Evolutionary conservation across 1,140 invertebrate species (phyloP).

Genomic region (Brachionus koreanus): DNA sequence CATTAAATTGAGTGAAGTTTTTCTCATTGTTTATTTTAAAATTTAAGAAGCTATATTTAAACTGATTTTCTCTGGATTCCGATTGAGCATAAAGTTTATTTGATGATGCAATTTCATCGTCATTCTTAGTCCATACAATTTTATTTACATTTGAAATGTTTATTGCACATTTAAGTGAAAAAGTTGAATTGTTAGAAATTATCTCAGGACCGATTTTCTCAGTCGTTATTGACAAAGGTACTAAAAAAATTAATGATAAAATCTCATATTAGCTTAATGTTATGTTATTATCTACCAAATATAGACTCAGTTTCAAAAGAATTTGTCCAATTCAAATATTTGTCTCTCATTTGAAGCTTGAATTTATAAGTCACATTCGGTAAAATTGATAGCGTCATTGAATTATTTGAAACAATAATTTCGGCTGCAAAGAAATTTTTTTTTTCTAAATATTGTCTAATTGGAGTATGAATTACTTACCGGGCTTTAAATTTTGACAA

Average conservation of each 20-base stretch:
- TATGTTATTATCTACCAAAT: not conserved
- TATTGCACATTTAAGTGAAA: not conserved
- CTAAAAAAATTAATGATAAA: not conserved
- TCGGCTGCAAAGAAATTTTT: not conserved
- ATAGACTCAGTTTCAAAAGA: not conserved
- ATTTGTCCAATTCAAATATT: conserved; percentile 35
- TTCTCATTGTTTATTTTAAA: not conserved
- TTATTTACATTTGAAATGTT: not conserved
- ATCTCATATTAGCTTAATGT: not conserved
- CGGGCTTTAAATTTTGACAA: conserved; percentile 9
- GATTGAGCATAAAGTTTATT: not conserved
- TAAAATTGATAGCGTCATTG: not conserved
- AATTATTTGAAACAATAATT: not conserved
- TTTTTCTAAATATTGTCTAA: not conserved
- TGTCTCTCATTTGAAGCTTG: conserved; percentile 27
- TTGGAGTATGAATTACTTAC: not conserved
- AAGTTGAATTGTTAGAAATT: not conserved
- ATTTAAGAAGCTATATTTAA: not conserved
- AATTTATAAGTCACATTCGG: conserved; percentile 33
- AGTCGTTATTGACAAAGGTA: not conserved
- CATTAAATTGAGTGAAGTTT: not conserved
- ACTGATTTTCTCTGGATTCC: not conserved
- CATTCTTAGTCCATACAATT: not conserved
- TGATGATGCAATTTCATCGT: not conserved
- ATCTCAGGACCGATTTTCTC: not conserved